Conservation (phyloP, 1,140 invertebrate species). For the Plodia interpunctella region DNA sequence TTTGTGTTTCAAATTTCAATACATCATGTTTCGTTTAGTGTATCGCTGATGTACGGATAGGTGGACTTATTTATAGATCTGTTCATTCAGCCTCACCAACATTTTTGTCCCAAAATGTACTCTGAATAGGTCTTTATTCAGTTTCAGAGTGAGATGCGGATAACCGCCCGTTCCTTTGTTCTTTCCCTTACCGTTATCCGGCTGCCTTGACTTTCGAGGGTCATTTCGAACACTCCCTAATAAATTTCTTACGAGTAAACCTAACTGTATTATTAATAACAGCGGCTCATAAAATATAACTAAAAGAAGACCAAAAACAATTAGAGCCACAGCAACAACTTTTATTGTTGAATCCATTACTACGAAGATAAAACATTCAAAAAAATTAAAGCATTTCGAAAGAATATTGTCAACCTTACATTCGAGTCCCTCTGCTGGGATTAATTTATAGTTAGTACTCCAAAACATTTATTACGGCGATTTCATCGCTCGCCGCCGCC, state of each 20-base stretch:
- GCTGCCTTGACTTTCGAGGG: constrained; percentile 9
- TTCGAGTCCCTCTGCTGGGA: constrained; percentile 13
- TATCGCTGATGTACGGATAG: too few relatives aligned
- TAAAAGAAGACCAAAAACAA: neutral
- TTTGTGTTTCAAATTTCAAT: too few relatives aligned
- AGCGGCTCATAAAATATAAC: neutral
- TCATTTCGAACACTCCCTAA: constrained; percentile 14
- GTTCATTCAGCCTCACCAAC: too few relatives aligned
- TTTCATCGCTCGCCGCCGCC: neutral
- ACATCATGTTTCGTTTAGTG: too few relatives aligned
- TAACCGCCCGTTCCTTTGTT: constrained; percentile 20
- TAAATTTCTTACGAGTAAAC: constrained; percentile 15
- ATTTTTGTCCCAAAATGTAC: too few relatives aligned
- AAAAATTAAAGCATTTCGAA: too few relatives aligned
- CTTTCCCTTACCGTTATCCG: constrained; percentile 5
- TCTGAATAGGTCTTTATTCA: too few relatives aligned
- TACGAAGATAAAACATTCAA: too few relatives aligned
- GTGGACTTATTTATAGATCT: too few relatives aligned
- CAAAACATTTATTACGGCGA: constrained; percentile 8
- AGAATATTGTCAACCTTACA: neutral
- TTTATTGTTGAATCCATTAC: too few relatives aligned
- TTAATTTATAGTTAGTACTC: constrained; percentile 17
- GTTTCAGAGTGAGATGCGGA: constrained; percentile 1
- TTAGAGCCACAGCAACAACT: too few relatives aligned
- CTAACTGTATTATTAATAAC: constrained; percentile 10